These are phyloP conservation scores for Rhinopomastus cyanomelas DNA, from an alignment of 2,113 vertebrate species.

Conservation along the genomic window DNA sequence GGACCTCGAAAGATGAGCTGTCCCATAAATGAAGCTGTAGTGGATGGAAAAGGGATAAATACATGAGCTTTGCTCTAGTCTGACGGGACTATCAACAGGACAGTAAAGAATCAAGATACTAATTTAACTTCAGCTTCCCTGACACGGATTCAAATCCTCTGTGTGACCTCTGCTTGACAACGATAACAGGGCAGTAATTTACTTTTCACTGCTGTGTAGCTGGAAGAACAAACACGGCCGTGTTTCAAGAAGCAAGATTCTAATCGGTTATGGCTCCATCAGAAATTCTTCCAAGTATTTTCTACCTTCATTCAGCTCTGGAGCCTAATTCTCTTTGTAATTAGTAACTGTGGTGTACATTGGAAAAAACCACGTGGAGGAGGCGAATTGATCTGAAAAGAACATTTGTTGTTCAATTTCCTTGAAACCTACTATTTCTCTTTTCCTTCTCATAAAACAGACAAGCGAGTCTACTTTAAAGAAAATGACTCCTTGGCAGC, in stretches of 20 bases:
- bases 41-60: background rate
- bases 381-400: background rate
- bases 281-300: conserved; percentile 39
- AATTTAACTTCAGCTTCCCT: background rate
- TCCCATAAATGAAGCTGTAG: background rate
- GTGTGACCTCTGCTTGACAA: conserved; percentile 8
- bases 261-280: background rate
- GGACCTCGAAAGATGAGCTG: too few relatives aligned
- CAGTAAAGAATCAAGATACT: background rate
- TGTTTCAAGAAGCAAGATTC: background rate
- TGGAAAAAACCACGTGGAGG: background rate
- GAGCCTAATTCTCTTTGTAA: conserved; percentile 39
- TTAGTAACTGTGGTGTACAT: background rate
- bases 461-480: background rate
- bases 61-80: background rate
- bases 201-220: background rate
- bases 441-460: conserved; percentile 18
- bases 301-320: conserved; percentile 21
- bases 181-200: background rate
- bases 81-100: background rate
- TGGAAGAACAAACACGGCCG: background rate
- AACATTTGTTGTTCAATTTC: background rate
- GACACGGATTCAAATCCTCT: background rate
- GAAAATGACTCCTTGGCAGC: conserved; percentile 47
- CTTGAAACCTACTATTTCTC: conserved; percentile 44